Conservation (phyloP, 2,113 vertebrate species). For the Xenus cinereus region DNA sequence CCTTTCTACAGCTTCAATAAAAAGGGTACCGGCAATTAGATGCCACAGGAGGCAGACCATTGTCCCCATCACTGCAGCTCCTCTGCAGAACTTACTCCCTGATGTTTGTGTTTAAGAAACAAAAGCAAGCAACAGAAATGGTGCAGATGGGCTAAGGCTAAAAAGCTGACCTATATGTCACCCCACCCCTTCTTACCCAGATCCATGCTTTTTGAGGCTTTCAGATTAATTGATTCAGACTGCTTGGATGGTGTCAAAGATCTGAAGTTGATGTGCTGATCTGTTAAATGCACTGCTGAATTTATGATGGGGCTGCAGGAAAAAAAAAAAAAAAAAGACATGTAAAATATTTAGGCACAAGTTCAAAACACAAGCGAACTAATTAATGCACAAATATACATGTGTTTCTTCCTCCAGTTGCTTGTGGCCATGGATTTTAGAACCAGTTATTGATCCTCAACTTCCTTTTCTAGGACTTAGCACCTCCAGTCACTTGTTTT, state of each 20-base stretch:
- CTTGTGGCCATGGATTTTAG: slow-evolving; percentile 6
- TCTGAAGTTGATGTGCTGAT: slow-evolving; percentile 75
- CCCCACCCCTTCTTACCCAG: slow-evolving; percentile 82
- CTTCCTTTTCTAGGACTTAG: slow-evolving; percentile 15
- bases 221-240: slow-evolving; percentile 86
- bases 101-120: slow-evolving; percentile 31
- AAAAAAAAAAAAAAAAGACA: neutral
- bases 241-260: slow-evolving; percentile 71
- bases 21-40: neutral
- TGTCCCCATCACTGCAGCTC: neutral
- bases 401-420: neutral
- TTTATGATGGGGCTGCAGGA: slow-evolving; percentile 65
- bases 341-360: neutral
- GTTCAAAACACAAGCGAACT: slow-evolving; percentile 29
- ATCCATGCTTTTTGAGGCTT: slow-evolving; percentile 98
- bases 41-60: neutral
- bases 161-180: slow-evolving; percentile 30
- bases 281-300: slow-evolving; percentile 66
- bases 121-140: slow-evolving; percentile 48
- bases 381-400: slow-evolving; percentile 1
- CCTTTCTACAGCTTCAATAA: neutral
- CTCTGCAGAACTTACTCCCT: neutral
- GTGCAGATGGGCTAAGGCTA: slow-evolving; percentile 13
- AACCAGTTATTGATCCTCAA: slow-evolving; percentile 7
- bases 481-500: neutral